These are phyloP conservation scores for Elachura formosa DNA, from an alignment of 2,113 vertebrate species.

Conservation along the genomic window DNA sequence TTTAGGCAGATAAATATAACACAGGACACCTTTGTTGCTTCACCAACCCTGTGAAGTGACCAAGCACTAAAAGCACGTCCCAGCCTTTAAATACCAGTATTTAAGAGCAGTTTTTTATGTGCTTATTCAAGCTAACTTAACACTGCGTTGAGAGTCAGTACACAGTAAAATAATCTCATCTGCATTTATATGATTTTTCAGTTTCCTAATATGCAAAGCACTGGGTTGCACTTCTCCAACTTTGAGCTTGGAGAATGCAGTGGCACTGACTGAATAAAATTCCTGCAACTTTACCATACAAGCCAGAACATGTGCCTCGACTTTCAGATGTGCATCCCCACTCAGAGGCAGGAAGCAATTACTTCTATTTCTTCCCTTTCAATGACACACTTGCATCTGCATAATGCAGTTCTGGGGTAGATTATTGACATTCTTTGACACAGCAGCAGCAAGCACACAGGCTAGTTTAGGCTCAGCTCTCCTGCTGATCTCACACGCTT, in stretches of 20 bases:
- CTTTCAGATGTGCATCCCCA: neutral
- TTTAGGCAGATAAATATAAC: neutral
- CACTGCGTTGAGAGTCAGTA: neutral
- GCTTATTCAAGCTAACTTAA: neutral
- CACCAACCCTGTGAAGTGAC: neutral
- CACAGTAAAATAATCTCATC: neutral
- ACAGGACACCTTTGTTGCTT: neutral
- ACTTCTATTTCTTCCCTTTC: neutral
- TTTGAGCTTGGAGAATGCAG: neutral
- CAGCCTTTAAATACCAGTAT: neutral
- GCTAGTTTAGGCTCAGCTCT: neutral
- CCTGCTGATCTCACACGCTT: neutral
- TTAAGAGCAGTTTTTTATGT: neutral
- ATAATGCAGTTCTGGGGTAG: neutral
- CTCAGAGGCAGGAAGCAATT: conserved; percentile 15
- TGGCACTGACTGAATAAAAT: neutral
- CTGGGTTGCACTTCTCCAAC: neutral
- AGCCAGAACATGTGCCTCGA: neutral
- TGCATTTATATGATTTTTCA: neutral
- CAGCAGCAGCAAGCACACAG: neutral
- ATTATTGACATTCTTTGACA: neutral
- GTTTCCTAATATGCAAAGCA: neutral
- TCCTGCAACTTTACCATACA: neutral
- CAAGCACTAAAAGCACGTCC: neutral
- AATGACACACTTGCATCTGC: neutral